Evolutionary conservation across 2,888 invertebrate genomes (phyloP), one percentile per base, ranked within the genome.

Genomic region (Oegoconia quadripuncta): DNA sequence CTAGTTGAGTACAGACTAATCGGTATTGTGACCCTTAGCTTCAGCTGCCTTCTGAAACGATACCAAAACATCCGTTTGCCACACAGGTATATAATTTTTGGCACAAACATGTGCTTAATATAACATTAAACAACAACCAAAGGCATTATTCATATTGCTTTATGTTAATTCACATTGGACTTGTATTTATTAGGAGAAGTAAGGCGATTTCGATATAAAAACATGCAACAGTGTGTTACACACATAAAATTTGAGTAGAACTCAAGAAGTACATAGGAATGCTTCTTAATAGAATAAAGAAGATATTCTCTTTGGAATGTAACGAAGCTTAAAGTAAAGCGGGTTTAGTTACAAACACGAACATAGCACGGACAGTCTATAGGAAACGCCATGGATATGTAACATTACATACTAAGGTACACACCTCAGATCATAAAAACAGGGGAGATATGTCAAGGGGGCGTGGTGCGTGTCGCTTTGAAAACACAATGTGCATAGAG

Each of bases 291-390:
- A 71, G 59, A 65, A 64, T 65, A 69, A 72, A 72, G 64, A 64
- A 72, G 54, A 69, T 69, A 73, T 76, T 82, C 77, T n/a, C n/a
- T 80, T 82, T 86, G 86, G 86, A 86, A 86, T 86, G 84, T 86
- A 66, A 74, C 67, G 84, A 86, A 84, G 82, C 60, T 68, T 58
- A 57, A 57, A 59, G 55, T 59, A 42, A 61, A 47, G 44, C 36
- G 50, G 47, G 52, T 27, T 22, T 9, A 22, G 8, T 27, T 27
- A 27, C 12, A 39, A 44, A 42, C 23, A 43, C 32, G 35, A 47
- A 41, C 37, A n/a, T n/a, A 55, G 46, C 42, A 42, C 37, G 52
- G 53, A n/a, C n/a, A n/a, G n/a, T n/a, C n/a, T 46, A 42, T 41
- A 52, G 39, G 52, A 52, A 47, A 49, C 50, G 52, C 46, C 43